A percentile compares a stretch with the other conserved stretches of the same genome.
phyloP scores from a whole-genome alignment of 2,113 vertebrate species.

The Parotia lawesii region DNA sequence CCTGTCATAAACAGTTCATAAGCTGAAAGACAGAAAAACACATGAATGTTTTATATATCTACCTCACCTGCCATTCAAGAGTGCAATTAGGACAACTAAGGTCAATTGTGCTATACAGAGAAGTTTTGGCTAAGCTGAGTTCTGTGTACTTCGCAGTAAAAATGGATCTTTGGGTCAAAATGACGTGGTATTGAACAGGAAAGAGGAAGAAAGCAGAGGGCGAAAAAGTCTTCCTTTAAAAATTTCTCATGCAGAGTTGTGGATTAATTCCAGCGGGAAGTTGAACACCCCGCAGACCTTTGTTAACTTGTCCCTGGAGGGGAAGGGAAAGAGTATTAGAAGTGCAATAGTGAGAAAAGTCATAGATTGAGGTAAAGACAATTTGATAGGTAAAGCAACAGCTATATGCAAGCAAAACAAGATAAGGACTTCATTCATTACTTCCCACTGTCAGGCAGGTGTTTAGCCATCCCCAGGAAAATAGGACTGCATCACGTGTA shows the following conservation, averaged over 20 bases:
- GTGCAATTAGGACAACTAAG: neutral
- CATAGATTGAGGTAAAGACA: neutral
- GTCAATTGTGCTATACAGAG: neutral
- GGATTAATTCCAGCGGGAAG: neutral
- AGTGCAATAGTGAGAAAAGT: neutral
- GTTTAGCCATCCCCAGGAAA: neutral
- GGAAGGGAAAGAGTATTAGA: neutral
- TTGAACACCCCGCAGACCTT: neutral
- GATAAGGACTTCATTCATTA: neutral
- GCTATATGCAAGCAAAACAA: neutral
- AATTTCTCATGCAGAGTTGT: neutral
- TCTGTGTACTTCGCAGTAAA: neutral
- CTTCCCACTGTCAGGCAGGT: neutral
- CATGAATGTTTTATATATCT: neutral
- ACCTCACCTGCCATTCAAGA: neutral
- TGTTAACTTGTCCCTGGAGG: neutral
- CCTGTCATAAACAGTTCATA: neutral
- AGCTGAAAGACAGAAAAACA: neutral
- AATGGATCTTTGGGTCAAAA: neutral
- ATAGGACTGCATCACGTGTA: fast-evolving
- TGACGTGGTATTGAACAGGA: neutral
- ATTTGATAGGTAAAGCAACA: neutral
- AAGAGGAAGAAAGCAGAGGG: neutral
- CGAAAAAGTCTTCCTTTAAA: neutral
- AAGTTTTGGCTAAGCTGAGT: neutral